A percentile compares a stretch with the other conserved stretches of the same genome.
phyloP scores from a whole-genome alignment of 2,797 vertebrate genomes.

The Gastrophryne carolinensis region DNA sequence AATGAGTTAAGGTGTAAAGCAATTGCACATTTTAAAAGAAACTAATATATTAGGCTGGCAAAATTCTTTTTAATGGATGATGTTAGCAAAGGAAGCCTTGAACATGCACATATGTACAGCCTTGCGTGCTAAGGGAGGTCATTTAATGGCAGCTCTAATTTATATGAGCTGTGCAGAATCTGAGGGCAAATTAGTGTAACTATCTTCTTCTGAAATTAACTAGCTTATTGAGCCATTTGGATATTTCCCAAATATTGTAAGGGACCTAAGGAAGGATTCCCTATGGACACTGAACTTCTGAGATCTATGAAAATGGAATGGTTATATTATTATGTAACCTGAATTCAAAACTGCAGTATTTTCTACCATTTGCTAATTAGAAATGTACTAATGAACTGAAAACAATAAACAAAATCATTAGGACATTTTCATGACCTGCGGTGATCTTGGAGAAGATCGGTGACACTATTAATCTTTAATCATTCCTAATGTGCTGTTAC shows the following conservation, averaged over 20 bases:
- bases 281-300: not conserved
- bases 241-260: slow-evolving; percentile 26
- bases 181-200: not conserved
- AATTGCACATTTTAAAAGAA: not conserved
- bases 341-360: slow-evolving; percentile 23
- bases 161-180: slow-evolving; percentile 9
- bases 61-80: not conserved
- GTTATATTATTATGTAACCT: slow-evolving; percentile 11
- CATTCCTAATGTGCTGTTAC: slow-evolving; percentile 65
- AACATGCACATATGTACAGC: not conserved
- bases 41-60: not conserved
- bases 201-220: slow-evolving; percentile 25
- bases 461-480: slow-evolving; percentile 73
- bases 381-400: slow-evolving; percentile 68
- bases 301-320: not conserved
- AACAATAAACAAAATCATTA: slow-evolving; percentile 68
- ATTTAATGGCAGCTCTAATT: slow-evolving; percentile 19
- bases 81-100: not conserved
- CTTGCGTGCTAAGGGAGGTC: not conserved
- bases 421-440: slow-evolving; percentile 64
- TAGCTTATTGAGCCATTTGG: not conserved
- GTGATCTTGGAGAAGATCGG: slow-evolving; percentile 58
- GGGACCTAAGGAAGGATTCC: not conserved
- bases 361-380: slow-evolving; percentile 65
- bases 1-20: not conserved